Percentiles rank a stretch among this genome's conserved stretches.
phyloP scores from a whole-genome alignment of 2,113 vertebrate species.

The Craseonycteris thonglongyai region DNA sequence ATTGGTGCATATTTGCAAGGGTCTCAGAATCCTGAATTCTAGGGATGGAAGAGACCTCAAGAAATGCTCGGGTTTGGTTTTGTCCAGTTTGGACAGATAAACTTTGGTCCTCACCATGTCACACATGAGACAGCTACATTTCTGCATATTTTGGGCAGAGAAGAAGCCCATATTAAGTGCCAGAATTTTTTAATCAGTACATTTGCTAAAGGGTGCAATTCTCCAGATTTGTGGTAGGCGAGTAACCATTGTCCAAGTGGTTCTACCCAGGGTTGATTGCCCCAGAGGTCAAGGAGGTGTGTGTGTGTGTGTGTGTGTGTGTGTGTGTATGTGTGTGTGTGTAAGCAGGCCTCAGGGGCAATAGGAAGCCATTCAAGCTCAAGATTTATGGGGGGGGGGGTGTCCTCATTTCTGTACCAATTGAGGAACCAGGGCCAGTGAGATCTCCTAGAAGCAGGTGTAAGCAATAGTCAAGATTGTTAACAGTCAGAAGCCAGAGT shows the following conservation, averaged over 20 bases:
- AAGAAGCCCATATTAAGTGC: background rate
- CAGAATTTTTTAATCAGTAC: background rate
- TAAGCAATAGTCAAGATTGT: background rate
- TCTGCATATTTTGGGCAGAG: background rate
- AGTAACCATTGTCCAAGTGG: background rate
- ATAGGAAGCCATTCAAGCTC: background rate
- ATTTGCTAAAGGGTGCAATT: background rate
- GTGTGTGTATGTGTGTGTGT: background rate
- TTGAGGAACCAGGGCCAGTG: background rate
- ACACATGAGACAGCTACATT: background rate
- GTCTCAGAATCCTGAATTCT: background rate
- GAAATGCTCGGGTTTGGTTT: background rate
- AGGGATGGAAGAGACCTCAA: background rate
- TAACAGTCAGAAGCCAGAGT: background rate
- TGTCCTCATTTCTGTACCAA: background rate
- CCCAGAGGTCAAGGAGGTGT: background rate
- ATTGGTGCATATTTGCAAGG: background rate
- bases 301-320: background rate
- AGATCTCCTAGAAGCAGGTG: background rate
- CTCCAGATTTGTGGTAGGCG: background rate
- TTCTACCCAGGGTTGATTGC: background rate
- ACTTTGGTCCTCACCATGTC: background rate
- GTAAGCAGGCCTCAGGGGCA: background rate
- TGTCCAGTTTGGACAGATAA: background rate
- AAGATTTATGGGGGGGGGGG: background rate